A percentile compares a stretch with the other conserved stretches of the same genome.
phyloP scores from a whole-genome alignment of 2,113 vertebrate species.

The Pygoscelis antarcticus region DNA sequence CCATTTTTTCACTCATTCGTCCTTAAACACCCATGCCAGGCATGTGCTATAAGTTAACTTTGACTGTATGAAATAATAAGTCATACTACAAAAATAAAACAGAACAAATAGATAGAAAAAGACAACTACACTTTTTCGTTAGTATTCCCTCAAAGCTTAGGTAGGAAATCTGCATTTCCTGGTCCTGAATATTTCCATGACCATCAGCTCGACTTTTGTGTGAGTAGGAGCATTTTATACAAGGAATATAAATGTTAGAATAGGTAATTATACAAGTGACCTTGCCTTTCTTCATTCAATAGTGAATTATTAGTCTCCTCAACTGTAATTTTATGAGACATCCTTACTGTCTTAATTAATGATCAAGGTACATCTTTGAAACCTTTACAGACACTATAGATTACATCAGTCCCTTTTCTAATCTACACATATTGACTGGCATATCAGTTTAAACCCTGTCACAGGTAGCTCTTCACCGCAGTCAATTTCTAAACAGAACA shows the following conservation, averaged over 20 bases:
- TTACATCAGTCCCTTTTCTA: not conserved
- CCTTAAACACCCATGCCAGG: not conserved
- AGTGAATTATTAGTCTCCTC: conserved; percentile 23
- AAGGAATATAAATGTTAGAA: conserved; percentile 14
- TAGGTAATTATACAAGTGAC: conserved; percentile 18
- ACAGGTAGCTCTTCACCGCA: not conserved
- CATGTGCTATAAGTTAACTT: not conserved
- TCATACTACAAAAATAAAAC: not conserved
- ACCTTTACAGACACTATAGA: not conserved
- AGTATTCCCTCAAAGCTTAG: not conserved
- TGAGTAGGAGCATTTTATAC: not conserved
- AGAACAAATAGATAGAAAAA: not conserved
- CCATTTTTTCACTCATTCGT: not conserved
- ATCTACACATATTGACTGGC: not conserved
- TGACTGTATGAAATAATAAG: not conserved
- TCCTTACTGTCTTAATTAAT: conserved; percentile 40
- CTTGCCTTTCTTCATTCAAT: not conserved
- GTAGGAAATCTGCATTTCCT: not conserved
- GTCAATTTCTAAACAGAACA: not conserved
- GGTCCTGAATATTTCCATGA: not conserved
- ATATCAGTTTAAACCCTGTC: not conserved
- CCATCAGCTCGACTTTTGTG: not conserved
- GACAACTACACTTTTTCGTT: not conserved
- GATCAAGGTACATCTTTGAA: not conserved
- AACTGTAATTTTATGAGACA: conserved; percentile 11